Conservation (phyloP, 1,140 invertebrate genomes). For the Aethina tumida region DNA sequence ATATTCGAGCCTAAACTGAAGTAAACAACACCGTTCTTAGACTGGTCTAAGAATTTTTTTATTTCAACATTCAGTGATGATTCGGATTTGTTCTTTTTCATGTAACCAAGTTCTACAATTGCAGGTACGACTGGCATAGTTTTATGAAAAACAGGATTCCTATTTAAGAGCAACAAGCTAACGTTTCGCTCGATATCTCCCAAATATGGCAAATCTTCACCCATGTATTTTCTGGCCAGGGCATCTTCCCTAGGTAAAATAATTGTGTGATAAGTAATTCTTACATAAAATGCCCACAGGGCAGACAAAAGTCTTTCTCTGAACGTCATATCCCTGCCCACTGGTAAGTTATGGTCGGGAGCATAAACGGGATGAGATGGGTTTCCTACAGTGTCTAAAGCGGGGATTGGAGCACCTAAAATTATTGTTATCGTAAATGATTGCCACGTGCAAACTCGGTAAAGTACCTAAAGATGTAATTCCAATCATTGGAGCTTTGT, state of each 20-base stretch:
- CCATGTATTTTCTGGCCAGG: conserved; percentile 35
- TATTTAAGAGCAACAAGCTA: conserved; percentile 20
- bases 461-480: conserved; percentile 19
- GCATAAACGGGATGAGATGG: conserved; percentile 38
- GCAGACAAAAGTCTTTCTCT: conserved; percentile 33
- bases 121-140: conserved; percentile 24
- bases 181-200: conserved; percentile 20
- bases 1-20: conserved; percentile 43
- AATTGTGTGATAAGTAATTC: conserved; percentile 11
- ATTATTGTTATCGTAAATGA: too few species aligned
- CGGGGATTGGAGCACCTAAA: conserved; percentile 11
- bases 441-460: too few species aligned
- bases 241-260: conserved; percentile 25
- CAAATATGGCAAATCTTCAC: conserved; percentile 26
- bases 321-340: conserved; percentile 32
- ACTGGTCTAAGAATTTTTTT: conserved; percentile 38
- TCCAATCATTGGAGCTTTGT: conserved; percentile 27
- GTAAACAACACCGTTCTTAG: conserved; percentile 39
- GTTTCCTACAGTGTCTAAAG: conserved; percentile 22
- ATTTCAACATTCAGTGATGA: conserved; percentile 25
- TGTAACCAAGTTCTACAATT: conserved; percentile 25
- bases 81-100: conserved; percentile 35
- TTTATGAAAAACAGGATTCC: conserved; percentile 19
- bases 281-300: conserved; percentile 13
- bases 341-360: conserved; percentile 32